Conservation (phyloP, 2,888 invertebrate species). For the Philereme transversata region DNA sequence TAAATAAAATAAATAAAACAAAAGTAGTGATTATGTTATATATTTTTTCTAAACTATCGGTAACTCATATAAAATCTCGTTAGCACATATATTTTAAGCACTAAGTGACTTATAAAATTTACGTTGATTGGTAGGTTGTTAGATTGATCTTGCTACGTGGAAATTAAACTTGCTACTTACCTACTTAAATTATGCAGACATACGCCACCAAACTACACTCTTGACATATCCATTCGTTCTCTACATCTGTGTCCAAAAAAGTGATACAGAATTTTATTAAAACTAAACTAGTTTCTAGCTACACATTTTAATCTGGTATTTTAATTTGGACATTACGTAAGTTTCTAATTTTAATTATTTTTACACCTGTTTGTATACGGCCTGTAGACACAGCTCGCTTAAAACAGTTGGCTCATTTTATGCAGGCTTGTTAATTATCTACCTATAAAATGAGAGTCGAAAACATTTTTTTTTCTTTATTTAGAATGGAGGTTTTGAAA, state of each 20-base stretch:
- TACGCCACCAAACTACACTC: not conserved
- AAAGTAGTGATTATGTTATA: too few relatives aligned
- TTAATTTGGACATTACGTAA: constrained; percentile 51
- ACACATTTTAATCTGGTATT: constrained; percentile 48
- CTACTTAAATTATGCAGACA: not conserved
- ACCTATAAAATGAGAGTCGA: too few relatives aligned
- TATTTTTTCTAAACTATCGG: too few relatives aligned
- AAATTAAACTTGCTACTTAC: too few relatives aligned
- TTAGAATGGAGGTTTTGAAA: too few relatives aligned
- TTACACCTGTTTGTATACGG: constrained; percentile 54
- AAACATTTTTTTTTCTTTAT: too few relatives aligned
- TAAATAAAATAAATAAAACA: too few relatives aligned
- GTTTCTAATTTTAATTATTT: constrained; percentile 42
- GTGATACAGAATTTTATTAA: constrained; percentile 11
- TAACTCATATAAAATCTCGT: too few relatives aligned
- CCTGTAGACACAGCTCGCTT: constrained; percentile 20
- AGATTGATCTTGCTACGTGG: too few relatives aligned
- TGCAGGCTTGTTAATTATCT: not conserved
- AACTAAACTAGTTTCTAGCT: constrained; percentile 29
- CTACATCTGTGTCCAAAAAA: constrained; percentile 7
- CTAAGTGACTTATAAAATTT: too few relatives aligned
- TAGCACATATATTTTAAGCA: too few relatives aligned
- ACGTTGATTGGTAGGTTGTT: too few relatives aligned
- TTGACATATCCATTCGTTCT: constrained; percentile 11
- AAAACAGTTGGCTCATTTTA: constrained; percentile 21